Conservation (phyloP, 1,140 invertebrate genomes). For the Camponotus pennsylvanicus region DNA sequence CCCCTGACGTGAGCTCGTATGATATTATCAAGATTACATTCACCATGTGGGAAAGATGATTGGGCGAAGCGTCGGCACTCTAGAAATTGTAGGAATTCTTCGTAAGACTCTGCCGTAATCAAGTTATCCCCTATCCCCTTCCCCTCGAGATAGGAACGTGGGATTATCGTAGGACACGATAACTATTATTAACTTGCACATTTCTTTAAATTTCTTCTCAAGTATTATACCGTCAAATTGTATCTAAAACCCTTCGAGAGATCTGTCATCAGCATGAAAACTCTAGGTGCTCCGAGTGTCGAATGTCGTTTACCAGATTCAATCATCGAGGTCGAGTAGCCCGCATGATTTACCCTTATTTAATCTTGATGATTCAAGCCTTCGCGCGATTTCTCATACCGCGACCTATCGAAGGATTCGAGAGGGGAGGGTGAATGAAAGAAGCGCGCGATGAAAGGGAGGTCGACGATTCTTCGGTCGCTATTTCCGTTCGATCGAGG, state of each 20-base stretch:
- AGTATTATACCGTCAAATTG: not conserved
- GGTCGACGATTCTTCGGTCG: constrained; percentile 70
- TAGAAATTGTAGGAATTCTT: constrained; percentile 44
- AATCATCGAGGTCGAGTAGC: not conserved
- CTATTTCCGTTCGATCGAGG: constrained; percentile 75
- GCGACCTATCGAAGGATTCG: not conserved
- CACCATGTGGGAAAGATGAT: not conserved
- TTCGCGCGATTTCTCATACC: not conserved
- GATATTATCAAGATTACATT: constrained; percentile 28
- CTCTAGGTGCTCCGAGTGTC: not conserved
- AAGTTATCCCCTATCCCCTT: constrained; percentile 17
- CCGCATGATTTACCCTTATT: constrained; percentile 10
- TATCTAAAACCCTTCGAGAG: not conserved
- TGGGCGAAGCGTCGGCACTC: constrained; percentile 18
- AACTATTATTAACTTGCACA: not conserved
- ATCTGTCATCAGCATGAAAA: not conserved
- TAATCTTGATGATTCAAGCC: constrained; percentile 35
- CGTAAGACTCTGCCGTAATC: constrained; percentile 27
- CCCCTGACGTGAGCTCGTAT: not conserved
- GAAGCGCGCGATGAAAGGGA: constrained; percentile 6
- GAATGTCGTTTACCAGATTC: constrained; percentile 9
- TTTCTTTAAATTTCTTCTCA: not conserved
- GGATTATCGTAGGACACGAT: not conserved
- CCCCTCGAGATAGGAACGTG: constrained; percentile 23
- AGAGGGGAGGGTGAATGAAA: constrained; percentile 14